Base-by-base conservation (phyloP, 2,797 vertebrate genomes). In the Notamacropus eugenii region DNA sequence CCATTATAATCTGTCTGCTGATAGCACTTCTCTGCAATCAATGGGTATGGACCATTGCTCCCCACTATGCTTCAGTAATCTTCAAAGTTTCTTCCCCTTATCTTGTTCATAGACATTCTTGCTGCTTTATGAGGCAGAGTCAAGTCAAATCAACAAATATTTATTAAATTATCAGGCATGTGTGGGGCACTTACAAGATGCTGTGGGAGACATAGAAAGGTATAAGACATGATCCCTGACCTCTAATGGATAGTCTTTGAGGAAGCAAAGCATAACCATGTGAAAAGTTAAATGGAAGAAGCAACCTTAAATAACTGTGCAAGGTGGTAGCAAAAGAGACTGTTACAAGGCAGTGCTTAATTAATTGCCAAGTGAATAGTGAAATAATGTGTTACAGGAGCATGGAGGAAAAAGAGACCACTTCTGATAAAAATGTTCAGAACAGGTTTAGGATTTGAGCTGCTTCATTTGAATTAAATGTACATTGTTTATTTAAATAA, bases 41-140 rank as follows among this genome's bases (percentile, higher is more conserved):
- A 55, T 59, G 93, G 40, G 54, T 54, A 29, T 8, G 91, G 55
- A 46, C 55, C 40, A 28, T 40, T 62, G 10, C 19, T 50, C 91
- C 58, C n/a, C 12, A 19, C 67, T 91, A 31, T 55, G 22, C 4
- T 91, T 93, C 90, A 58, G 90, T 91, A 95, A 74, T 55, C 34
- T 93, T 93, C 34, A 31, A 28, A 82, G 52, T 59, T 93, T 54
- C 57, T 34, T 95, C 54, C 54, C 46, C 82, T 95, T 87, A 40
- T 55, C 93, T 93, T 59, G 91, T 90, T 92, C 55, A 93, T 24
- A 31, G 34, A 16, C 34, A 58, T 91, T 96, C 56, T 24, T 46
- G 96, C 93, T 82, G 40, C 90, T 93, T 96, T 94, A 56, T 56
- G 54, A 92, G 95, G 55, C 46, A 96, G 93, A 96, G 54, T 96